Percentiles rank a stretch among this genome's conserved stretches.
Evolutionary conservation across 2,113 vertebrate species (phyloP).

Genomic region (Perccottus glenii): DNA sequence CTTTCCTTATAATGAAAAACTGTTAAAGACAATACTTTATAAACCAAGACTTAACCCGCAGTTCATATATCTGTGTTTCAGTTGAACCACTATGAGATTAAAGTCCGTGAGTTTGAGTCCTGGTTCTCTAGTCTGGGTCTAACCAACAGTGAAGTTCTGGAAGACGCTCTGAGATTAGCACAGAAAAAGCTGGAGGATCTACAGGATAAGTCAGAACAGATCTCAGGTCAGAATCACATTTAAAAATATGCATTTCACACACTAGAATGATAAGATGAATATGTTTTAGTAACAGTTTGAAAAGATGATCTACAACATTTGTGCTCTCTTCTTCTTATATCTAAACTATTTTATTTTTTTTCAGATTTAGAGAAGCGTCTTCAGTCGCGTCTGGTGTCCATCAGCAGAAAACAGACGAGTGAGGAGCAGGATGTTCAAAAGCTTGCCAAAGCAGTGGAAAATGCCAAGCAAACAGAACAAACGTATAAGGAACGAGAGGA

Average conservation of each 20-base stretch:
- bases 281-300: background rate
- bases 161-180: slow-evolving; percentile 70
- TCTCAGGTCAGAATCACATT: slow-evolving; percentile 51
- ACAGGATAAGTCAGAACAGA: slow-evolving; percentile 66
- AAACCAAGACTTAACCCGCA: too few species aligned
- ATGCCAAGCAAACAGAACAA: slow-evolving; percentile 56
- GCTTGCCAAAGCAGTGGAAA: slow-evolving; percentile 39
- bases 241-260: background rate
- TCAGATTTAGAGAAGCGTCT: slow-evolving; percentile 78
- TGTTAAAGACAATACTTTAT: too few species aligned
- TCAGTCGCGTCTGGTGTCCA: slow-evolving; percentile 71
- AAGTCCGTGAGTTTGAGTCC: slow-evolving; percentile 81
- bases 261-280: too few species aligned
- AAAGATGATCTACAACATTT: too few species aligned
- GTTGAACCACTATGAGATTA: slow-evolving; percentile 79
- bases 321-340: too few species aligned
- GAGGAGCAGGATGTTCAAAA: slow-evolving; percentile 71
- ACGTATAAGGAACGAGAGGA: slow-evolving; percentile 73
- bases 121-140: slow-evolving; percentile 48
- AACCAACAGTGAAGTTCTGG: slow-evolving; percentile 62
- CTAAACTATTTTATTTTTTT: background rate
- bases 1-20: too few species aligned
- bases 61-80: slow-evolving; percentile 41
- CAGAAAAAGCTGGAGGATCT: slow-evolving; percentile 76
- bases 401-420: slow-evolving; percentile 69